Conservation (phyloP, 1,140 invertebrate species). For the Daktulosphaira vitifoliae region DNA sequence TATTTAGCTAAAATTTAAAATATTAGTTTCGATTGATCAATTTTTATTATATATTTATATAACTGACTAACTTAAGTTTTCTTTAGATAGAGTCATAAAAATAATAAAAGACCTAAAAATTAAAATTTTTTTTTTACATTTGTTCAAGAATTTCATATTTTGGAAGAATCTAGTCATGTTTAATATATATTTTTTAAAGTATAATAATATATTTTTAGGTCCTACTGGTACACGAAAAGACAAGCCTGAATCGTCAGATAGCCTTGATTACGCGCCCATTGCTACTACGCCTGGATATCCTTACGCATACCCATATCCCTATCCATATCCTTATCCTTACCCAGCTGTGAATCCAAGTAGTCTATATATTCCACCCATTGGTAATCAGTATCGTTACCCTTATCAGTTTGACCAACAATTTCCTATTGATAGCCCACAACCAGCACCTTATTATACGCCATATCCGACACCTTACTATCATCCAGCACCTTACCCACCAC, state of each 20-base stretch:
- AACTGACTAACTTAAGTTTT: no score
- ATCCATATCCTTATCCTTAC: not conserved
- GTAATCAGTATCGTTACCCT: not conserved
- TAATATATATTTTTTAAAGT: no score
- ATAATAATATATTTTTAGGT: no score
- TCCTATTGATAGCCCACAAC: not conserved
- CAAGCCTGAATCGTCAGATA: constrained; percentile 12
- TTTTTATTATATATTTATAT: no score
- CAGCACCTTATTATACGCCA: not conserved
- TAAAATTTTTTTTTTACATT: no score
- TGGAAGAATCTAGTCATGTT: no score
- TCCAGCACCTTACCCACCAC: not conserved
- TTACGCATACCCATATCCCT: constrained; percentile 8
- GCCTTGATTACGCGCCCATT: constrained; percentile 5
- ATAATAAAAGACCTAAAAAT: no score
- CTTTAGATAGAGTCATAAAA: no score
- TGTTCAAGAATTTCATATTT: no score
- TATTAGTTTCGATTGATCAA: no score
- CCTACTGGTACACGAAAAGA: constrained; percentile 22
- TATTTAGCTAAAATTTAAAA: no score
- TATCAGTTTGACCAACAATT: not conserved
- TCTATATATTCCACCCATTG: not conserved
- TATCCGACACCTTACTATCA: not conserved
- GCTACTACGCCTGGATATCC: constrained; percentile 1
- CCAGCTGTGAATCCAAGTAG: not conserved